These are phyloP conservation scores for Sorex maritimensis DNA, from an alignment of 2,797 vertebrate genomes.

Conservation along the genomic window DNA sequence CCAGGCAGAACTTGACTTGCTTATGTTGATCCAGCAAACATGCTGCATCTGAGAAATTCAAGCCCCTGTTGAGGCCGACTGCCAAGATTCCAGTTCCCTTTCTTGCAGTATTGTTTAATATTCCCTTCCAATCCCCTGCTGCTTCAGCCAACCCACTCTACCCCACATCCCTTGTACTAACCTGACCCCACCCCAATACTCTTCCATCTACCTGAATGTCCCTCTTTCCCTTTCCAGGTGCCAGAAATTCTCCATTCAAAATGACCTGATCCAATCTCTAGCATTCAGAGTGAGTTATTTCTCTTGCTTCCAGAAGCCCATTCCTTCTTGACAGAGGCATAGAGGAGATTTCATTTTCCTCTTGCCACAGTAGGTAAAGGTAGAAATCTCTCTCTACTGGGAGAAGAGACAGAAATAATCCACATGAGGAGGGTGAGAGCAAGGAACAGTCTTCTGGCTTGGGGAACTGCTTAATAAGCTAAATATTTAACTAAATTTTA, in stretches of 20 bases:
- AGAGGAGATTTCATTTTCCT: not conserved
- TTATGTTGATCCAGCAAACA: slow-evolving; percentile 16
- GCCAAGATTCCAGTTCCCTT: slow-evolving; percentile 46
- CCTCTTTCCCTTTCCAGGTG: not conserved
- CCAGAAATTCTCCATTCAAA: not conserved
- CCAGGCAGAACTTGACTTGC: slow-evolving; percentile 15
- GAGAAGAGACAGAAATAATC: slow-evolving; percentile 3
- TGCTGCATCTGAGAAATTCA: slow-evolving; percentile 50
- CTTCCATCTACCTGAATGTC: not conserved
- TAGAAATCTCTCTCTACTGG: not conserved
- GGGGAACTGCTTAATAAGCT: slow-evolving; percentile 47
- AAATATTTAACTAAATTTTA: slow-evolving; percentile 18
- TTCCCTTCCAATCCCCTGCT: not conserved
- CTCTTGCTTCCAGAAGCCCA: not conserved
- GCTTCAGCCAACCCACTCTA: not conserved
- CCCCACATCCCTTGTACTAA: not conserved
- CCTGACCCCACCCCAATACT: not conserved
- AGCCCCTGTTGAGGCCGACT: not conserved
- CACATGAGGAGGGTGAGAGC: not conserved
- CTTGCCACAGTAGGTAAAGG: not conserved
- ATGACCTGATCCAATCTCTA: not conserved
- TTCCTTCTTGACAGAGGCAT: not conserved
- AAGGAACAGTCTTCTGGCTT: slow-evolving; percentile 5
- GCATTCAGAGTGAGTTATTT: not conserved
- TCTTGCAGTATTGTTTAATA: not conserved